Evolutionary conservation across 30 jellyfish, hydroid and myxozoan genomes (phyloP), one percentile per base, ranked within the genome.

Genomic region (Chironex yamaguchii): DNA sequence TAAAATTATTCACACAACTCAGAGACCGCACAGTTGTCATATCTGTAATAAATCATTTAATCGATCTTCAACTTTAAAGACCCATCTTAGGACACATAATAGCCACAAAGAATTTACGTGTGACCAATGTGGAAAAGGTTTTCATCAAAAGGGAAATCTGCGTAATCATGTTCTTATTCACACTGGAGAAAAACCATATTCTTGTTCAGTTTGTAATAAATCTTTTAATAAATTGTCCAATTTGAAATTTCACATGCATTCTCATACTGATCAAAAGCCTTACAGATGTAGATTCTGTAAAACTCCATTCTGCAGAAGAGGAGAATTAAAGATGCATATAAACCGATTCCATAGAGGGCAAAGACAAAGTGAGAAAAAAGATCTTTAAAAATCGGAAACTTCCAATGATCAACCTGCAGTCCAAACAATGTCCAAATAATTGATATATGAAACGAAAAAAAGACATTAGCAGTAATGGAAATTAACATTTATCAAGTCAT

Each of bases 231-330:
- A 89, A 82, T 80, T 89, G 20, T 89, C 97, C 13, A 95, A 95
- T 80, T 77, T 95, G 81, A 89, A 89, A 67, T 89, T 89, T 66
- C 99, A 95, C 73, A 62, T 95, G 88, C 97, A 89, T 30, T 89
- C 99, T 6, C 99, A 95, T 53, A 84, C 94, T 4, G 96, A 92
- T 52, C 99, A 95, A 36, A 95, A 90, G 50, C 99, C 99, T 34
- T 95, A 95, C 83, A 70, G 99, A 66, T 95, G 99, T 75, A 96
- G 99, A 12, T 85, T 75, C 74, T 95, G 99, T 58, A 95, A 95
- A 80, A 67, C 70, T 31, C 71, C 99, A 13, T 76, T 95, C 68
- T 3, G 91, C 49, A 90, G 97, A 51, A 82, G 99, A 32, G 99
- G 97, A 2, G 99, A 95, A 48, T 86, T 95, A 88, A 95, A 95